Evolutionary conservation across 2,113 vertebrate species (phyloP), one percentile per base, ranked within the genome.

Genomic region (Albula glossodonta): DNA sequence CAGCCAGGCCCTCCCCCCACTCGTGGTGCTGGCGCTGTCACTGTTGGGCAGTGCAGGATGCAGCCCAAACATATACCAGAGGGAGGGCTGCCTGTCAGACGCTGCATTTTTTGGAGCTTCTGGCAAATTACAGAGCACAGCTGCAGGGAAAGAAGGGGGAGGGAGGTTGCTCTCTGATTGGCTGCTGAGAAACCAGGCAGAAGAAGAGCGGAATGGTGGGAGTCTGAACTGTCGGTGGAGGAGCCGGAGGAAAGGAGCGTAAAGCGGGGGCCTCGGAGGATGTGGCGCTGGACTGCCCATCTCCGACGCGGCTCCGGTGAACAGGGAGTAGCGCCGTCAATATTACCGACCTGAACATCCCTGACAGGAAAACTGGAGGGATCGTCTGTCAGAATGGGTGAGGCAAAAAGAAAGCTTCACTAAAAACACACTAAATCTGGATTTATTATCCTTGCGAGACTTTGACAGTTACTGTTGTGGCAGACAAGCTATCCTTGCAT

Each of bases 121-220:
- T 84, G 70, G 86, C 88, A 57, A 84, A 90, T 87, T 85, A 83
- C 84, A 81, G 85, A 86, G 86, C 86, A 82, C 87, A 88, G 89
- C 91, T 91, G 89, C 89, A 91, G 89, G 74, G 85, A 88, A 88
- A 81, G 89, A 86, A 70, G 88, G 51, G 22, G 50, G 22, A 81
- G 22, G 22, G 80, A 25, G 7, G 80, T 51, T 90, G 87, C 90
- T 89, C 86, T 85, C 84, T 84, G 91, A 95, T 94, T 95, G 95
- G 94, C 91, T 90, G 2, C 22, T 31, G 12, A 81, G 78, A 81
- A 87, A 78, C 63, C 77, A 87, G 86, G 81, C 87, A 88, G 52
- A 85, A 74, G 80, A 19, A 57, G 79, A 17, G 52, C 83, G 77
- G 85, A 84, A 83, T 48, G 78, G 85, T 85, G 74, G 85, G 11